Evolutionary conservation across 2,888 invertebrate species (phyloP).

Genomic region (Thereva nobilitata): DNA sequence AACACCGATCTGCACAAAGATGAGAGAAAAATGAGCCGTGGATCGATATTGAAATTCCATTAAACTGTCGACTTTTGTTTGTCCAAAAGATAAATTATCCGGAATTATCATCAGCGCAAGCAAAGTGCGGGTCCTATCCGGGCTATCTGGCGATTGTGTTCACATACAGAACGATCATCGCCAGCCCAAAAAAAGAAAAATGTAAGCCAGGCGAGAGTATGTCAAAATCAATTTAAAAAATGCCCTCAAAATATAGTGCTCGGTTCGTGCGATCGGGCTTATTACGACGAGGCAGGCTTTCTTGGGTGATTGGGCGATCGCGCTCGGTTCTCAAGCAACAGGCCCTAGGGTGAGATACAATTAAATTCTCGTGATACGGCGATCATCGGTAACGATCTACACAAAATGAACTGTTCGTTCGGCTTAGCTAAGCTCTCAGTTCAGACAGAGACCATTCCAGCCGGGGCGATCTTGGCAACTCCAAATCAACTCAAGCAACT

Average conservation of each 20-base stretch:
- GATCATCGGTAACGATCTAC: slow-evolving; percentile 50
- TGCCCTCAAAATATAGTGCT: neutral
- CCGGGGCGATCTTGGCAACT: neutral
- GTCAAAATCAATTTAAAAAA: slow-evolving; percentile 29
- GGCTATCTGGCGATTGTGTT: no score
- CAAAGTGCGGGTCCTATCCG: neutral
- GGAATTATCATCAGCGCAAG: neutral
- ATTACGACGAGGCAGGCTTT: neutral
- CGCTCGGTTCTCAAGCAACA: slow-evolving; percentile 38
- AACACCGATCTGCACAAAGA: neutral
- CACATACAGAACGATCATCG: no score
- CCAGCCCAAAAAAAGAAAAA: no score
- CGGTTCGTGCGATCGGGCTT: slow-evolving; percentile 15
- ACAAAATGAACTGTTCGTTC: neutral
- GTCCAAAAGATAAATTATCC: slow-evolving; percentile 18
- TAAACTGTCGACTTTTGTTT: slow-evolving; percentile 24
- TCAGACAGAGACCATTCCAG: neutral
- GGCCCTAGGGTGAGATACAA: slow-evolving; percentile 57
- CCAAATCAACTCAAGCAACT: no score
- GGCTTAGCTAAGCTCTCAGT: neutral
- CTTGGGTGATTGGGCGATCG: slow-evolving; percentile 5
- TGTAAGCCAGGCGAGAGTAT: neutral
- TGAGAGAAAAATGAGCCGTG: slow-evolving; percentile 14
- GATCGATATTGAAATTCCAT: slow-evolving; percentile 31
- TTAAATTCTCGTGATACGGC: slow-evolving; percentile 59